Base-by-base conservation (phyloP, 1,140 invertebrate species). In the Drosophila pseudoobscura region DNA sequence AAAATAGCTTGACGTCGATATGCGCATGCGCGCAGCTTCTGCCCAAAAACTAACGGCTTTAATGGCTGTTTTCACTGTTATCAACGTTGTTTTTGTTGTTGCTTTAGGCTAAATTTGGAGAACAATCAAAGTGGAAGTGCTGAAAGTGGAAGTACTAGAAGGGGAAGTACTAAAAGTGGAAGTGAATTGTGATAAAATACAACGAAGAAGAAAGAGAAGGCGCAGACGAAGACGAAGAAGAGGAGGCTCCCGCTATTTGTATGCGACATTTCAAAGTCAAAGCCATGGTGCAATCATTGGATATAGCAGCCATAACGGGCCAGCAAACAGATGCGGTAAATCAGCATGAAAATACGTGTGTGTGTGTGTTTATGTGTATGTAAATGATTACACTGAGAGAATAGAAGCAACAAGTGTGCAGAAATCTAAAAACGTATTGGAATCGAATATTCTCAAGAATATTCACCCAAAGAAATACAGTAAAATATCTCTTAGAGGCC, bases 251-350 rank as follows among this genome's bases (percentile, higher is more conserved):
- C 24, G 24, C 24, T 5, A 55, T 82, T 74, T 82, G 83, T 79
- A 88, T 82, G 78, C 78, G 83, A 85, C 82, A 85, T 82, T 85
- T 85, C 83, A 88, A 87, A 87, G 78, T 87, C 83, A 84, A 68
- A 88, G 70, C 66, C 75, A 87, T 91, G 87, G 90, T 91, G 62
- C 87, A 91, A 73, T 80, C 90, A 50, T 63, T 91, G 71, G 89
- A 91, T 73, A 91, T 91, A 73, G 78, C 90, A 53, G 75, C 87
- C 65, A 91, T 91, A 79, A 73, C 84, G 52, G 89, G 85, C 70
- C 78, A 83, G 47, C 79, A 83, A 52, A 79, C 75, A 66, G 89
- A 91, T 69, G 76, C 77, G 90, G 90, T 91, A 91, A 91, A 75
- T 79, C 58, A 26, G 65, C 58, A 39, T 44, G 17, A 39, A 47